Evolutionary conservation across 2,888 invertebrate genomes (phyloP).

Genomic region (Andrena flavipes): DNA sequence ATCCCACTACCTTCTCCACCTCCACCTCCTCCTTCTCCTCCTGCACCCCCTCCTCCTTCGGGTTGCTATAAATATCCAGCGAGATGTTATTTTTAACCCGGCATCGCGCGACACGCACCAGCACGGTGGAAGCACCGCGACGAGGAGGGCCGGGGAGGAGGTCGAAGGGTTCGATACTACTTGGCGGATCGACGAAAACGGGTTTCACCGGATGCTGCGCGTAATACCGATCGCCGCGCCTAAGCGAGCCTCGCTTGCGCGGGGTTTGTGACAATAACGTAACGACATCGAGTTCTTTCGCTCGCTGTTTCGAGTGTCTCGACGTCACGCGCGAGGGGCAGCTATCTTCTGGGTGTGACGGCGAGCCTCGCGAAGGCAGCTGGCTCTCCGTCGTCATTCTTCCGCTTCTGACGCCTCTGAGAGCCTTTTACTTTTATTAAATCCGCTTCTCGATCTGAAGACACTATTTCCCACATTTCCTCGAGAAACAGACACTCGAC

Average conservation of each 20-base stretch:
- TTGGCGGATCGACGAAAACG: conserved; percentile 69
- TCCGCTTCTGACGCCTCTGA: no score
- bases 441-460: no score
- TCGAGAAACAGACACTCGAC: no score
- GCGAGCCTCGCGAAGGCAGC: no score
- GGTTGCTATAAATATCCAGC: conserved; percentile 80
- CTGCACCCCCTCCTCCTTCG: conserved; percentile 44
- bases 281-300: conserved; percentile 10
- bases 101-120: conserved; percentile 70
- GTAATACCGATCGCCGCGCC: conserved; percentile 59
- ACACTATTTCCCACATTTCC: no score
- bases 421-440: no score
- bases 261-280: conserved; percentile 19
- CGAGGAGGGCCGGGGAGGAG: conserved; percentile 32
- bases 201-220: conserved; percentile 72
- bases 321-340: no score
- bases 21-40: neutral
- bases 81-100: conserved; percentile 82
- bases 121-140: conserved; percentile 33
- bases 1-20: conserved; percentile 1
- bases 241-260: conserved; percentile 4
- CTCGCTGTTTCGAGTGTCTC: neutral
- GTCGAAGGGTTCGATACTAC: conserved; percentile 63
- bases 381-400: no score
- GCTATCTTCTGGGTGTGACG: no score